phyloP scores from a whole-genome alignment of 2,888 invertebrate genomes.

The Teinopalpus imperialis region DNA sequence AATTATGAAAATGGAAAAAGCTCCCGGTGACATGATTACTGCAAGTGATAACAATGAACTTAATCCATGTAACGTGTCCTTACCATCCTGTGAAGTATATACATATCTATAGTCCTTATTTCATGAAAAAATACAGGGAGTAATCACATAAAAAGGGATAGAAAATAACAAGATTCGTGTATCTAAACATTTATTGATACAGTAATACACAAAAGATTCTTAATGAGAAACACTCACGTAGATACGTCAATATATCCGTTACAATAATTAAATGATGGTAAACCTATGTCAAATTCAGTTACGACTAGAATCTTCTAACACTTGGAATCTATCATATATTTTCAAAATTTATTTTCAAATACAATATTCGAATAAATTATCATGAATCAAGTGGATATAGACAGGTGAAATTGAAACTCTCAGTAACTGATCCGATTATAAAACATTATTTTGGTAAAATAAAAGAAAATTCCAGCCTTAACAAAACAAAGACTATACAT shows the following conservation, averaged over 20 bases:
- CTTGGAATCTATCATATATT: not conserved
- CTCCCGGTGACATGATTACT: too few relatives aligned
- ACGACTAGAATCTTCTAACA: conserved; percentile 19
- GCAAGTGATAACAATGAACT: too few relatives aligned
- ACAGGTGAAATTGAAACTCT: not conserved
- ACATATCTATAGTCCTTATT: too few relatives aligned
- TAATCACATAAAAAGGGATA: too few relatives aligned
- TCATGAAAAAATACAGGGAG: too few relatives aligned
- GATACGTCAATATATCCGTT: conserved; percentile 36
- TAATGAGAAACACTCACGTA: conserved; percentile 57
- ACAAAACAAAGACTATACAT: conserved; percentile 18
- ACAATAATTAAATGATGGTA: conserved; percentile 59
- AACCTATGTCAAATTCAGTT: conserved; percentile 54
- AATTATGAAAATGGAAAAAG: too few relatives aligned
- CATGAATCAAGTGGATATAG: not conserved
- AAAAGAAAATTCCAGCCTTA: conserved; percentile 28
- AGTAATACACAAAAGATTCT: conserved; percentile 55
- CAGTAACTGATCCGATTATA: too few relatives aligned
- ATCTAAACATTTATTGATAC: conserved; percentile 63
- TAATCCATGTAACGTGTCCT: too few relatives aligned
- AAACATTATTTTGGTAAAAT: too few relatives aligned
- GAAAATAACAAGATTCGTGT: conserved; percentile 45
- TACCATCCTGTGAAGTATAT: too few relatives aligned
- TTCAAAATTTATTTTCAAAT: conserved; percentile 6
- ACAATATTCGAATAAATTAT: conserved; percentile 9